Evolutionary conservation across 2,113 vertebrate species (phyloP).

Genomic region (Cynocephalus volans): DNA sequence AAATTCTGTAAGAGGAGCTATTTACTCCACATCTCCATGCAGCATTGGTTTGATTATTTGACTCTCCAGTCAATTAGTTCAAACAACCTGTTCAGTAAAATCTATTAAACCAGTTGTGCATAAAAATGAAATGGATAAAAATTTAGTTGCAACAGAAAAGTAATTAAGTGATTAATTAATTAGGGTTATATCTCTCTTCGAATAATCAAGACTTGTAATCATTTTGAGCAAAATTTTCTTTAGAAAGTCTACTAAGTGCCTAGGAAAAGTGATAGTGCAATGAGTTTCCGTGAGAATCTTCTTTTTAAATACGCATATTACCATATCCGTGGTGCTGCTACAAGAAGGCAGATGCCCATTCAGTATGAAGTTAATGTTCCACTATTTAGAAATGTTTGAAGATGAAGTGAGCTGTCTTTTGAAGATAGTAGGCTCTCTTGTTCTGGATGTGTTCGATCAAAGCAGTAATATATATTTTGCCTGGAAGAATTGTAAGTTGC

Average conservation of each 20-base stretch:
- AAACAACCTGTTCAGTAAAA: constrained; percentile 69
- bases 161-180: constrained; percentile 78
- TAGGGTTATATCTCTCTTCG: constrained; percentile 26
- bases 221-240: constrained; percentile 28
- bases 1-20: constrained; percentile 65
- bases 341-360: neutral
- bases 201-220: constrained; percentile 50
- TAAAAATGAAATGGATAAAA: constrained; percentile 74
- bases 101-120: constrained; percentile 71
- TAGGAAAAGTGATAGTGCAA: neutral
- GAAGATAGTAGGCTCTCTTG: neutral
- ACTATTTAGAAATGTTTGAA: neutral
- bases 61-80: constrained; percentile 70
- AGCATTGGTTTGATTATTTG: constrained; percentile 67
- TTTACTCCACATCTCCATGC: constrained; percentile 58
- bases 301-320: neutral
- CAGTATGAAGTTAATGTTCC: neutral
- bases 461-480: neutral
- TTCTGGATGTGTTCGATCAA: neutral
- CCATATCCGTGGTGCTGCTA: neutral
- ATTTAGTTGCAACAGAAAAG: constrained; percentile 68
- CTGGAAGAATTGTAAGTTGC: neutral
- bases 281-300: neutral
- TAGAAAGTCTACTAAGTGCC: neutral
- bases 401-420: neutral